Base-by-base conservation (phyloP, 2,113 vertebrate species). In the Elanus axillaris region DNA sequence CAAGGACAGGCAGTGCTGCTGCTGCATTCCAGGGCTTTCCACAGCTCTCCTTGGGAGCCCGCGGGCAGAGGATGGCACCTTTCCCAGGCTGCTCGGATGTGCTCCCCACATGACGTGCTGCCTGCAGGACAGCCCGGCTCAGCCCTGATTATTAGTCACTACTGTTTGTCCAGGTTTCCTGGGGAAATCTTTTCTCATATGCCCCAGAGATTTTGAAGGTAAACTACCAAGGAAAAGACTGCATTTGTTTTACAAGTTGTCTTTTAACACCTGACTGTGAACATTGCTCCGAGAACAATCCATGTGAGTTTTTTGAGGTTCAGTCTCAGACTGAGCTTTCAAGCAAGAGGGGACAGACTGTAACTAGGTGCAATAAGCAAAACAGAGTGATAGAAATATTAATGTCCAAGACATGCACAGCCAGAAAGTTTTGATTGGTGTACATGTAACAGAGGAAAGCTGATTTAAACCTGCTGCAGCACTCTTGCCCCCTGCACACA, bases 41-140 rank as follows among this genome's bases (percentile, higher is more conserved):
- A 77, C 20, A 52, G 63, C 34, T 23, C 50, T 73, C 26, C 62
- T 12, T 38, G 16, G 29, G 34, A 84, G 34, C 22, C 40, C 47
- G 40, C 36, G 9, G 31, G 53, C 43, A 72, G 52, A 63, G 38
- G 36, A 73, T 6, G 29, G 79, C 67, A 52, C 17, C 85, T 64
- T n/a, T 69, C 18, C 19, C 27, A 4, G 34, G 72, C 5, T 48
- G 34, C 50, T 82, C 52, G 13, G 36, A 69, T 3, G 18, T 1
- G 1, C 42, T 63, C 66, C 60, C 29, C 21, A 15, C 26, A 9
- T 1, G 2, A 8, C 0, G 4, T 8, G 34, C 71, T 86, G 52
- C 32, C 81, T 42, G 45, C 1, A 0, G 1, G 19, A 31, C 47
- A 78, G 56, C 36, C 20, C 10, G 13, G 38, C 59, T 74, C 80